Evolutionary conservation across 1,140 invertebrate genomes (phyloP).

Genomic region (Panonychus citri): DNA sequence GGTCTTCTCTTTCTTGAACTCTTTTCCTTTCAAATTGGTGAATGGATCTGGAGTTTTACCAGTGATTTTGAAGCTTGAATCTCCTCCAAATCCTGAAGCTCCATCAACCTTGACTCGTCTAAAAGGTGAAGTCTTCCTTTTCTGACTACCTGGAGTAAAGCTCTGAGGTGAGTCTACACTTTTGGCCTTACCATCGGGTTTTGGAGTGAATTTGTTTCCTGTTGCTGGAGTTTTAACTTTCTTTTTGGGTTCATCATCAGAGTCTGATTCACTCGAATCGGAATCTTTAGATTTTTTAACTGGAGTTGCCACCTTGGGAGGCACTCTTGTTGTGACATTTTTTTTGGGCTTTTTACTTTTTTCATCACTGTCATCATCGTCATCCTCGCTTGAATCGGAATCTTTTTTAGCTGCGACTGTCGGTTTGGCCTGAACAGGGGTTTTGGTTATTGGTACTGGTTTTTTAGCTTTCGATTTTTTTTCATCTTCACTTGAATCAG

Average conservation of each 20-base stretch:
- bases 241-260: neutral
- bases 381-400: neutral
- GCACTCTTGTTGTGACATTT: neutral
- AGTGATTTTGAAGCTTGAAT: neutral
- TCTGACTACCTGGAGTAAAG: neutral
- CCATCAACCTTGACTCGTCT: neutral
- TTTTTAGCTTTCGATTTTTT: neutral
- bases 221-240: neutral
- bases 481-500: neutral
- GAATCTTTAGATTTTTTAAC: neutral
- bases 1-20: neutral
- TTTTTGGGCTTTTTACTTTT: neutral
- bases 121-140: neutral
- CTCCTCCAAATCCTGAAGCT: neutral
- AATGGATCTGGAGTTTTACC: neutral
- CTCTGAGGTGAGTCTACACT: too few relatives aligned
- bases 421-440: neutral
- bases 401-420: neutral
- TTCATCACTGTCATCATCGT: neutral
- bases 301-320: neutral
- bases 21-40: neutral
- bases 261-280: neutral
- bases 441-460: neutral
- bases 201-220: neutral
- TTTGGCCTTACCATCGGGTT: neutral